Evolutionary conservation across 2,113 vertebrate genomes (phyloP).

Genomic region (Psilopsiagon aymara): DNA sequence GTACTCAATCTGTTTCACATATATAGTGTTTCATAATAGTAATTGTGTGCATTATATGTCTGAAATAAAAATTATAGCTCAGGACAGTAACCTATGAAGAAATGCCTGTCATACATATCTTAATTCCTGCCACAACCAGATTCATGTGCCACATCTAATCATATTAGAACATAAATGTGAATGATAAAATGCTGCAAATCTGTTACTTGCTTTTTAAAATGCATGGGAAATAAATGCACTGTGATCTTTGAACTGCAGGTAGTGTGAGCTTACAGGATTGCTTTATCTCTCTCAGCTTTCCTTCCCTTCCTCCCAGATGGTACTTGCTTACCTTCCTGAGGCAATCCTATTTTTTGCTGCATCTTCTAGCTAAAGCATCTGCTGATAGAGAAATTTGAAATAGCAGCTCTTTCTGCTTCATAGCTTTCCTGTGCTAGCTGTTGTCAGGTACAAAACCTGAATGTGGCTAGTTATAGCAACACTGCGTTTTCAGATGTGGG

Average conservation of each 20-base stretch:
- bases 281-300: background rate
- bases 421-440: background rate
- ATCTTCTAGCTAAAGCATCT: conserved; percentile 10
- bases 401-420: background rate
- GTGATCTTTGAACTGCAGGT: conserved; percentile 4
- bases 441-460: background rate
- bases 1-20: background rate
- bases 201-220: conserved; percentile 19
- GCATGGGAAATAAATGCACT: background rate
- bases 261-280: background rate
- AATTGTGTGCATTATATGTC: background rate
- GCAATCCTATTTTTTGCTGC: conserved; percentile 18
- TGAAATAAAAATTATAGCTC: background rate
- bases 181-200: background rate
- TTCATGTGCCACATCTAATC: background rate
- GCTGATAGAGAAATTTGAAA: background rate
- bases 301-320: background rate
- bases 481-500: background rate
- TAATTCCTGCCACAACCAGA: background rate
- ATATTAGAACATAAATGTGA: background rate
- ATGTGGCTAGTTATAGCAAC: background rate
- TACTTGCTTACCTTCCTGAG: conserved; percentile 30
- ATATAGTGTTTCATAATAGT: background rate
- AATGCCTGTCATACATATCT: background rate
- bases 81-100: background rate